phyloP scores from a whole-genome alignment of 2,888 invertebrate genomes.

The Limnephilus auricula region DNA sequence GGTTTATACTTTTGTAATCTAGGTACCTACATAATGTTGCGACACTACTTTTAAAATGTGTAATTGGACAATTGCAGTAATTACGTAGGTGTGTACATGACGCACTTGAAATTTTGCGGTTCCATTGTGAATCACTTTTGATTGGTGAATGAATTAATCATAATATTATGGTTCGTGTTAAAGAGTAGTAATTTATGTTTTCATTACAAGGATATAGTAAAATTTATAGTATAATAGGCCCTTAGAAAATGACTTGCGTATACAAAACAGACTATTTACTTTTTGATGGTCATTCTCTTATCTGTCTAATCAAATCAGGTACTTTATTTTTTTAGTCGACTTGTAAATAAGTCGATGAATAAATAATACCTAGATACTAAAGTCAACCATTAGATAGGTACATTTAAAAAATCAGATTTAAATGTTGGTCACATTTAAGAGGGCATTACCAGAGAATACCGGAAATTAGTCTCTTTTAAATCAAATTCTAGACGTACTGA shows the following conservation, averaged over 20 bases:
- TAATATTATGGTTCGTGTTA: neutral
- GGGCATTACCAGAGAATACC: no score
- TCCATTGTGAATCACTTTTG: constrained; percentile 2
- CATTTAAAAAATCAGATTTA: neutral
- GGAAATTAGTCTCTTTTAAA: no score
- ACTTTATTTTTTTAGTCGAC: neutral
- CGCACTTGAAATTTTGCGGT: neutral
- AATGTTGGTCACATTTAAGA: neutral
- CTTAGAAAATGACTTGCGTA: neutral
- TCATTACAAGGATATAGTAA: neutral
- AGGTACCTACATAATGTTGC: neutral
- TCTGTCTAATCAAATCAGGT: neutral
- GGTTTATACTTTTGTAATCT: neutral
- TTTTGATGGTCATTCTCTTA: neutral
- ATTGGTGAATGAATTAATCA: neutral
- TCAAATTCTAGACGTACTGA: no score
- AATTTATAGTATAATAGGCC: neutral
- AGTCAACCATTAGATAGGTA: neutral
- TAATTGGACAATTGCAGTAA: neutral
- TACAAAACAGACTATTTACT: neutral
- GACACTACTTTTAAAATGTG: neutral
- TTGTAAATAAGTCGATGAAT: no score
- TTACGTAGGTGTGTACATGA: neutral
- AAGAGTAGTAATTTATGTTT: neutral
- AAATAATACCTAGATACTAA: neutral